A percentile compares a stretch with the other conserved stretches of the same genome.
Evolutionary conservation across 2,888 invertebrate species (phyloP).

Genomic region (Therioaphis trifolii): DNA sequence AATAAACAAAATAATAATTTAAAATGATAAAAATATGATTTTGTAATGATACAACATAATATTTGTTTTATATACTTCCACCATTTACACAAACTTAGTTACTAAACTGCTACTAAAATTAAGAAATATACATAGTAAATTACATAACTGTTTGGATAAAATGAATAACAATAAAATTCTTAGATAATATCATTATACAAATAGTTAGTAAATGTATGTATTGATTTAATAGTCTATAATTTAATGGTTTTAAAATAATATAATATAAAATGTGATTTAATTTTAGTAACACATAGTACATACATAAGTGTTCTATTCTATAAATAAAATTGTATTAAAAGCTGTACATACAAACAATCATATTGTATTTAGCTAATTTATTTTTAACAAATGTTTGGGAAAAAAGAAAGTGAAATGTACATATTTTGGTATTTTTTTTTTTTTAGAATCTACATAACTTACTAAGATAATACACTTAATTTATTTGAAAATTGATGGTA

Average conservation of each 20-base stretch:
- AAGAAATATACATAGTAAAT: conserved; percentile 52
- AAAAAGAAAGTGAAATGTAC: conserved; percentile 18
- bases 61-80: conserved; percentile 58
- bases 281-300: conserved; percentile 53
- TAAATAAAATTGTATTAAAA: conserved; percentile 44
- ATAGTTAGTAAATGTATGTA: conserved; percentile 15
- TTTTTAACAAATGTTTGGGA: neutral
- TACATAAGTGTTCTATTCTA: conserved; percentile 44
- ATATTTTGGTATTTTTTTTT: neutral
- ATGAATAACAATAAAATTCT: conserved; percentile 54
- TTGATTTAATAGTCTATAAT: neutral
- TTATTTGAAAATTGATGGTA: conserved; percentile 9
- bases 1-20: conserved; percentile 42
- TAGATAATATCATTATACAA: conserved; percentile 48
- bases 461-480: conserved; percentile 6
- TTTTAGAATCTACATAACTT: conserved; percentile 6
- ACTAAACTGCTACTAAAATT: conserved; percentile 55
- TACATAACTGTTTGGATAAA: conserved; percentile 55
- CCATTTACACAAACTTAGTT: conserved; percentile 61
- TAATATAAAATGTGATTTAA: conserved; percentile 39
- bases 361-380: conserved; percentile 27
- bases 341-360: conserved; percentile 36
- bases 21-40: conserved; percentile 51
- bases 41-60: conserved; percentile 55
- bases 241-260: conserved; percentile 26